These are phyloP conservation scores for Diloba caeruleocephala DNA, from an alignment of 2,888 invertebrate species.

Conservation along the genomic window DNA sequence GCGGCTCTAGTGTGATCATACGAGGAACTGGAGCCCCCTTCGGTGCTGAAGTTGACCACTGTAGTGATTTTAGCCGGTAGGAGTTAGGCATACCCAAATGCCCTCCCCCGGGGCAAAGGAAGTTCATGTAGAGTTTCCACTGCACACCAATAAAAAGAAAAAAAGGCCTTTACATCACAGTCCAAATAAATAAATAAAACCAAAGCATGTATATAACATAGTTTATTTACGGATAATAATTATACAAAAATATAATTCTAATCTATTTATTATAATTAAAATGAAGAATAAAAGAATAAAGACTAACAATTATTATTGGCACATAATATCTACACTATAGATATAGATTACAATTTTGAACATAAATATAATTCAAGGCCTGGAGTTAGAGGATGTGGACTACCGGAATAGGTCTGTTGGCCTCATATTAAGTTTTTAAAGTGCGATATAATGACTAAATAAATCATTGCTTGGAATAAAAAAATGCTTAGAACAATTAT, in stretches of 20 bases:
- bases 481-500: too few species aligned
- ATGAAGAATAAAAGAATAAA: constrained; percentile 56
- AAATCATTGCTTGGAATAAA: too few species aligned
- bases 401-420: not conserved
- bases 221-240: constrained; percentile 66
- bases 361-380: constrained; percentile 2
- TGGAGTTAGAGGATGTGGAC: not conserved
- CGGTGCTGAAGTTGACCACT: too few species aligned
- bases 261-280: constrained; percentile 56
- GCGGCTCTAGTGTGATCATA: too few species aligned
- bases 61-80: too few species aligned
- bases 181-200: constrained; percentile 25
- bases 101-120: too few species aligned
- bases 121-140: too few species aligned
- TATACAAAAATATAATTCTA: constrained; percentile 68
- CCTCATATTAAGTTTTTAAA: not conserved
- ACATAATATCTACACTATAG: constrained; percentile 58
- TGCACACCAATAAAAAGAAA: too few species aligned
- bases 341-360: constrained; percentile 33
- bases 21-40: too few species aligned
- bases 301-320: constrained; percentile 63
- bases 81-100: too few species aligned
- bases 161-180: too few species aligned
- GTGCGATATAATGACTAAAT: too few species aligned
- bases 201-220: constrained; percentile 46